Evolutionary conservation across 2,797 vertebrate species (phyloP), one percentile per base, ranked within the genome.

Genomic region (Myotis myotis): DNA sequence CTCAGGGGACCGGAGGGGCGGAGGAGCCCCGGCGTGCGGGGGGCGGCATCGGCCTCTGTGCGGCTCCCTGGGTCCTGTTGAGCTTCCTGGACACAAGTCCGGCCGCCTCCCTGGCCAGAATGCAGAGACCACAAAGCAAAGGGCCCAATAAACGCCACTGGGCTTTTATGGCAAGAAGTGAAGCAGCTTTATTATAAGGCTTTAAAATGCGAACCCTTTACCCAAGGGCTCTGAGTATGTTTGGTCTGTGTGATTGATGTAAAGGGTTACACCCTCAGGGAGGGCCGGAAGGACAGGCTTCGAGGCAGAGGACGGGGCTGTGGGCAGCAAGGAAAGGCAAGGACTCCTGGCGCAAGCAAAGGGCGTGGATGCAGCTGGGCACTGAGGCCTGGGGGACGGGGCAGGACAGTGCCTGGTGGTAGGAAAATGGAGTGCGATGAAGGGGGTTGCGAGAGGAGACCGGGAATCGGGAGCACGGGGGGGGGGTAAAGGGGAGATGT

Each of bases 101-200:
- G 66, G 78, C 36, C 36, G 66, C 68, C 68, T 81, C 17, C 60
- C 47, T 22, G 10, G 79, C 38, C 62, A 16, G n/a, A 49, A 36
- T 30, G 51, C 64, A 89, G 23, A 89, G 86, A 93, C 82, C 82
- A 62, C 74, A 93, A 89, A 93, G 57, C 86, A 79, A 90, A 94
- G 79, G 76, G 74, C 78, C 94, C 75, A 89, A 84, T 92, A 93
- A 96, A 96, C 0, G 66, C 91, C 88, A 79, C 33, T 3, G 41
- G 51, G 87, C 62, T 96, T 97, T 97, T 87, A 95, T 60, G 83
- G 78, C 47, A 60, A 93, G 28, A 91, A 76, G 66, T 49, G 87
- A 94, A 96, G 95, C 93, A 76, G 44, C 83, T 94, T 97, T 96
- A 75, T 90, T 96, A 86, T 55, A 70, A 70, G 68, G 51, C 44